Evolutionary conservation across 2,888 invertebrate species (phyloP).

Genomic region (Subacronicta megacephala): DNA sequence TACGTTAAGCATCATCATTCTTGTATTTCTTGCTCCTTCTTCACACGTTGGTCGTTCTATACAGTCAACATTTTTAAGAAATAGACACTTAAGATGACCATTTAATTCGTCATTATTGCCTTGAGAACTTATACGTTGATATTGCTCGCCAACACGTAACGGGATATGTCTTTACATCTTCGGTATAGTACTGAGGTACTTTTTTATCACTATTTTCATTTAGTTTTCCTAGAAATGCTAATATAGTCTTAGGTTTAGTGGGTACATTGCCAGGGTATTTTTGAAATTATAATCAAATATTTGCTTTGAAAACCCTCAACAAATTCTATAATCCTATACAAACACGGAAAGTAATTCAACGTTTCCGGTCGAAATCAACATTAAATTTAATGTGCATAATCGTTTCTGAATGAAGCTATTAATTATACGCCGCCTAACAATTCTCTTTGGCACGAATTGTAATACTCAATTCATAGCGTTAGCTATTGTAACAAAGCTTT

Average conservation of each 20-base stretch:
- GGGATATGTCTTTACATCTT: neutral
- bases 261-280: neutral
- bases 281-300: slow-evolving; percentile 15
- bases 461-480: slow-evolving; percentile 24
- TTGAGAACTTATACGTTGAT: slow-evolving; percentile 14
- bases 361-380: slow-evolving; percentile 44
- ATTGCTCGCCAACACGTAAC: neutral
- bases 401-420: slow-evolving; percentile 46
- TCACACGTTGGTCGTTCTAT: slow-evolving; percentile 4
- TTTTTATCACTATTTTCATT: neutral
- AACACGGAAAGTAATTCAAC: slow-evolving; percentile 38
- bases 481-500: slow-evolving; percentile 36
- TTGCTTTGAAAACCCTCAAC: slow-evolving; percentile 17
- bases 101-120: slow-evolving; percentile 13
- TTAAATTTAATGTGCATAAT: slow-evolving; percentile 33
- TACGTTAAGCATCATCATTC: slow-evolving; percentile 30
- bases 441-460: slow-evolving; percentile 42
- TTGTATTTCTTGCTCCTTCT: slow-evolving; percentile 36
- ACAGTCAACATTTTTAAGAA: slow-evolving; percentile 22
- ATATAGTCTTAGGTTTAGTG: too few relatives aligned
- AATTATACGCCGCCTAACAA: slow-evolving; percentile 47
- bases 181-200: neutral
- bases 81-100: slow-evolving; percentile 6
- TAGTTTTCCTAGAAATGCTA: too few relatives aligned
- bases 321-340: slow-evolving; percentile 31